Evolutionary conservation across 2,113 vertebrate genomes (phyloP).

Genomic region (Scalopus aquaticus): DNA sequence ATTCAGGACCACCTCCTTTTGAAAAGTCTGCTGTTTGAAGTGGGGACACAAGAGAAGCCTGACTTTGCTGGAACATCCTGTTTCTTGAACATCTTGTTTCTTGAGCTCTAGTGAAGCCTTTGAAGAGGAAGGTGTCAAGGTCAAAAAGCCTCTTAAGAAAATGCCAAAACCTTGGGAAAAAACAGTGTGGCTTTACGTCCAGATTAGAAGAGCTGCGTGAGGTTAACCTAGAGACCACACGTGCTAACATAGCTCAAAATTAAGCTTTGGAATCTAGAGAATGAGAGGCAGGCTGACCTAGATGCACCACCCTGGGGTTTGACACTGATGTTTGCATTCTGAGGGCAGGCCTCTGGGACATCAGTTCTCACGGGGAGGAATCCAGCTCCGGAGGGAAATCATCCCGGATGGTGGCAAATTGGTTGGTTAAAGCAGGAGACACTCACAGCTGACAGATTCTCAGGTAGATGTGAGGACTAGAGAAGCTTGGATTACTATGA

Average conservation of each 20-base stretch:
- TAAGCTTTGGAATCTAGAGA: neutral
- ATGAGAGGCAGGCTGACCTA: rapidly evolving
- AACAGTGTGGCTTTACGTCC: too few species aligned
- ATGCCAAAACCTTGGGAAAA: too few species aligned
- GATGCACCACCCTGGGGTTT: too few species aligned
- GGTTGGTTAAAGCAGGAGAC: rapidly evolving
- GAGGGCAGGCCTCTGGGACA: too few species aligned
- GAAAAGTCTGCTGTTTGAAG: neutral
- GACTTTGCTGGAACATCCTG: rapidly evolving
- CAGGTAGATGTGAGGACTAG: rapidly evolving
- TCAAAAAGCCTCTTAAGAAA: neutral
- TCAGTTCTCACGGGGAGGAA: neutral
- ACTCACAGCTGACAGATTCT: neutral
- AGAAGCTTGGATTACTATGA: neutral
- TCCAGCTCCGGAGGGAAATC: neutral
- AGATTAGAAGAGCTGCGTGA: neutral
- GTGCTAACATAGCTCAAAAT: rapidly evolving
- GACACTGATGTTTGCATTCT: rapidly evolving
- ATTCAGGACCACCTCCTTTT: neutral
- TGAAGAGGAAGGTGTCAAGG: neutral
- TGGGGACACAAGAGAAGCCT: too few species aligned
- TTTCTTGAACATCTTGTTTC: neutral
- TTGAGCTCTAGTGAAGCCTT: neutral
- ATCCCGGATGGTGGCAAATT: too few species aligned
- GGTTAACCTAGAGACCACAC: neutral